These are phyloP conservation scores for Brachypteracias leptosomus DNA, from an alignment of 2,113 vertebrate genomes.

Conservation along the genomic window DNA sequence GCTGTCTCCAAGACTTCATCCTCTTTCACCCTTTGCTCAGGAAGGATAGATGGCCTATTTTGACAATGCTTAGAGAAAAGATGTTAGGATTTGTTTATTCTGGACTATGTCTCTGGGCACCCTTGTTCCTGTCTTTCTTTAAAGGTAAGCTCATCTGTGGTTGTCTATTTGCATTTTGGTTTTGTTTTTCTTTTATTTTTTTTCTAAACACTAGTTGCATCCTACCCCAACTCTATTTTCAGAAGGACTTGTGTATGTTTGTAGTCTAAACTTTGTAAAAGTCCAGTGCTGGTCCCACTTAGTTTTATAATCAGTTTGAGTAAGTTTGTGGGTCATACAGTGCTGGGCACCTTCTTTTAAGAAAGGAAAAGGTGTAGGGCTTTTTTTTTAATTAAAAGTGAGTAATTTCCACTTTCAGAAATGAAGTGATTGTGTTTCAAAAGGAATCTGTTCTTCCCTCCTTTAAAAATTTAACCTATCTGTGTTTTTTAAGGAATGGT, in stretches of 20 bases:
- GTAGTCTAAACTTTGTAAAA: neutral
- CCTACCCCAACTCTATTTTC: neutral
- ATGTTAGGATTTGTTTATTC: slow-evolving; percentile 21
- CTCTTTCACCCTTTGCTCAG: neutral
- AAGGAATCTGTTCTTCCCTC: neutral
- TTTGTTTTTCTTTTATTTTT: neutral
- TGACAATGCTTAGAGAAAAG: slow-evolving; percentile 24
- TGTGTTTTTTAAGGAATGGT: neutral
- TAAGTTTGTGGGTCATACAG: neutral
- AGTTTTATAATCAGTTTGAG: neutral
- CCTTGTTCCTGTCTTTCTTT: slow-evolving; percentile 32
- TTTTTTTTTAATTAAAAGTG: neutral
- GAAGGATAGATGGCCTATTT: neutral
- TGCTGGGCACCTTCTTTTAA: neutral
- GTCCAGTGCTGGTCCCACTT: neutral
- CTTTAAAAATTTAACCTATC: neutral
- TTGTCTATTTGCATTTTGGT: neutral
- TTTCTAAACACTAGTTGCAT: neutral
- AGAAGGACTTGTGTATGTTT: neutral
- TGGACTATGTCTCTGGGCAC: slow-evolving; percentile 31
- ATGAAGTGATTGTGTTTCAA: neutral
- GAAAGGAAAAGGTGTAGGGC: neutral
- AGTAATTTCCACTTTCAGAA: neutral
- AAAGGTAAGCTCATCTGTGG: slow-evolving; percentile 21
- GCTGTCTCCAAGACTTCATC: neutral